Base-by-base conservation (phyloP, 2,888 invertebrate species). In the Ophion obscuratus region DNA sequence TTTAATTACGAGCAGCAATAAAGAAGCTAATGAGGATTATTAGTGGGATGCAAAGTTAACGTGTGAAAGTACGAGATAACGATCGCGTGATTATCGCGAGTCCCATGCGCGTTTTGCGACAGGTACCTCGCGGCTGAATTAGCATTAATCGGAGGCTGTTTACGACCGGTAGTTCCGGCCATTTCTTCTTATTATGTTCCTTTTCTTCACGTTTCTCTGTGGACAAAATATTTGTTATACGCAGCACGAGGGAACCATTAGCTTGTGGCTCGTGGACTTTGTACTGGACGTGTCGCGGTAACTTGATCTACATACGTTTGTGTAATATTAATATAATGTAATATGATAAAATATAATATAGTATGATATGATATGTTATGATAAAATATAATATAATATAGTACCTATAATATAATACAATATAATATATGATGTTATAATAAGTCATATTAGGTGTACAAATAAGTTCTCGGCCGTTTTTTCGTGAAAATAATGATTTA, bases 141-240 rank as follows among this genome's bases (percentile, higher is more conserved):
- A 84, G 73, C 61, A 84, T 73, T 81, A 84, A 84, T 84, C 84
- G 84, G 76, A 66, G 76, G 67, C 84, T 73, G 59, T 84, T 84
- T 81, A 77, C 61, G 61, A 40, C 62, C 71, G 66, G 81, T 11
- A 81, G 81, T 81, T 84, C 77, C 84, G 84, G 73, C 53, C 57
- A 77, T 82, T 78, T 85, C 47, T 64, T 85, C 59, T 82, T 70
- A 85, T 85, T 82, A 85, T 70, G 78, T 85, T 47, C 62, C 68
- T 78, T 85, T 78, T 79, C 68, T 59, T 78, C 71, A 4, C 67
- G 62, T 62, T n/a, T 20, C 73, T 67, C 20, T 17, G 7, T 68
- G 20, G 53, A 67, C 53, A 67, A 71, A 24, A 61, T 73, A 67
- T 74, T 73, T 77, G 71, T 76, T 71, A 44, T 61, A 40, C 67